Percentiles rank a stretch among this genome's conserved stretches.
phyloP scores from a whole-genome alignment of 2,113 vertebrate genomes.

The Raja brachyura region DNA sequence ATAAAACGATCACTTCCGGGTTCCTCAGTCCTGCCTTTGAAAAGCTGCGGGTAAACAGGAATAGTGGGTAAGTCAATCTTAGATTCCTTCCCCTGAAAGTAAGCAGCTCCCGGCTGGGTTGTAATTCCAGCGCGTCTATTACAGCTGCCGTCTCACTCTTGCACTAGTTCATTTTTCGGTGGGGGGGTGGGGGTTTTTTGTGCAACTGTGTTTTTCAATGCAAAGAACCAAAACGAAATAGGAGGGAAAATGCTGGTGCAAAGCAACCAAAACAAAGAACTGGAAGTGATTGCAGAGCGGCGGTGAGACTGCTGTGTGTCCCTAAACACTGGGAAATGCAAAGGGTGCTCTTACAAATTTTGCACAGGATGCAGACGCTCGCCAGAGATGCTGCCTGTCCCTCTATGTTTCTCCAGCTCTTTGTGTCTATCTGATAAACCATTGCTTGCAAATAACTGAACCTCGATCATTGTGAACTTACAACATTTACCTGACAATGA shows the following conservation, averaged over 20 bases:
- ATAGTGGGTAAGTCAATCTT: background rate
- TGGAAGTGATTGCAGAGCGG: background rate
- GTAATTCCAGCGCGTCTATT: background rate
- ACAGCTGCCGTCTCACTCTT: background rate
- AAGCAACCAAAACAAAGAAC: background rate
- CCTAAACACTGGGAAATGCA: background rate
- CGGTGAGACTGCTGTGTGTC: background rate
- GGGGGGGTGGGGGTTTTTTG: background rate
- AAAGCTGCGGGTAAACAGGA: background rate
- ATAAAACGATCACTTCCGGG: slow-evolving; percentile 18
- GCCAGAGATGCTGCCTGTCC: background rate
- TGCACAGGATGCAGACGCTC: background rate
- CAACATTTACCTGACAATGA: background rate
- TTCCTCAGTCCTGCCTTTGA: background rate
- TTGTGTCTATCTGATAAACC: background rate
- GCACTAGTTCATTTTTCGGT: background rate
- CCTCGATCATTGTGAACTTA: background rate
- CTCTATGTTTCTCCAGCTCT: too few species aligned
- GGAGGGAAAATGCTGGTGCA: background rate
- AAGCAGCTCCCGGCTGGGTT: background rate
- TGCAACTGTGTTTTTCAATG: background rate
- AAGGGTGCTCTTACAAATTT: background rate
- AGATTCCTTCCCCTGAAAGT: background rate
- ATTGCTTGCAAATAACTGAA: background rate
- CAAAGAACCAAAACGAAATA: background rate